Evolutionary conservation across 92 coral and sea anemone genomes (phyloP).

Genomic region (Zoanthus solanderi): DNA sequence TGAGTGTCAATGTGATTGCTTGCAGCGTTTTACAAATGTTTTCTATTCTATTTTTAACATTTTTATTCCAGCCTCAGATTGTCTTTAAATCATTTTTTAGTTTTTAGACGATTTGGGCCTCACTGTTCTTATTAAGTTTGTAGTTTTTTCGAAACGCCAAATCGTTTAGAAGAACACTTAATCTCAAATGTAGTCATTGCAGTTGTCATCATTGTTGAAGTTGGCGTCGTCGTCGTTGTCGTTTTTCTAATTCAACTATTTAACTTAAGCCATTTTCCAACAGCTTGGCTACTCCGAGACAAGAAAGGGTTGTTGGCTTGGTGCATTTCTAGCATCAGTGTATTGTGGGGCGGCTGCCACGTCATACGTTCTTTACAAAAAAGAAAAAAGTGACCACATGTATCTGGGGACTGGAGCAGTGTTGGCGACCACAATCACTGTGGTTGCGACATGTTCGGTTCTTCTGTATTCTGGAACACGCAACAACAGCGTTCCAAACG

Average conservation of each 20-base stretch:
- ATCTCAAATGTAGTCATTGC: no score
- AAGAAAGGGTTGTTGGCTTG: slow-evolving; percentile 58
- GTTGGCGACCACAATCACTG: background rate
- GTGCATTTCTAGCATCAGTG: slow-evolving; percentile 47
- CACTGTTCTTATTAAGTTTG: no score
- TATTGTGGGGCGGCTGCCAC: slow-evolving; percentile 18
- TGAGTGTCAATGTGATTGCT: no score
- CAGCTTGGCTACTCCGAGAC: slow-evolving; percentile 54
- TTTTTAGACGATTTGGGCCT: no score
- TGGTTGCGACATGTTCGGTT: background rate
- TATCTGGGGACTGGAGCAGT: background rate
- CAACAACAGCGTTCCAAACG: background rate
- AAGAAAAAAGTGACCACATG: background rate
- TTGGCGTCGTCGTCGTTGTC: background rate
- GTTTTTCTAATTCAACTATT: background rate
- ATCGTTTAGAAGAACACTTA: no score
- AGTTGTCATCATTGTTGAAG: no score
- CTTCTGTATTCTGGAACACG: background rate
- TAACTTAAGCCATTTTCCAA: background rate
- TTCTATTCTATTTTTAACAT: no score
- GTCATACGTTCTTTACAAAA: background rate
- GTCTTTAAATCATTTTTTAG: no score
- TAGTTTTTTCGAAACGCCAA: no score
- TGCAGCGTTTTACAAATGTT: no score
- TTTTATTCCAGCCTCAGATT: no score